Percentiles rank a stretch among this genome's conserved stretches.
Conservation (phyloP, 2,888 invertebrate species). For the Autographa pulchrina region DNA sequence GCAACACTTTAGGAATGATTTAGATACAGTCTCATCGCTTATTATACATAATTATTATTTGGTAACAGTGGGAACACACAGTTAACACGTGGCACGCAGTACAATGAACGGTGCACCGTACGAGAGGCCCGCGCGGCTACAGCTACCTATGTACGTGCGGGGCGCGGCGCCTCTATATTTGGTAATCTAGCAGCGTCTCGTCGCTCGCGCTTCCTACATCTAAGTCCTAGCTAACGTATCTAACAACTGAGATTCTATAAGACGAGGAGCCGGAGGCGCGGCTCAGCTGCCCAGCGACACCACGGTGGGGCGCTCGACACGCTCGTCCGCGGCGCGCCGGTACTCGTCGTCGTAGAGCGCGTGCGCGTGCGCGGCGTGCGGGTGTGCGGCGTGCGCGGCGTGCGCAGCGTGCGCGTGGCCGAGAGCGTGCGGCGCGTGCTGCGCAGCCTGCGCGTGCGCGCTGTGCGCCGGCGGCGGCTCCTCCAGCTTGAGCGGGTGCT, state of each 20-base stretch:
- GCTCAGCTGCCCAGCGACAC: slow-evolving; percentile 87
- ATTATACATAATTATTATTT: slow-evolving; percentile 68
- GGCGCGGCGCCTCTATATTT: slow-evolving; percentile 61
- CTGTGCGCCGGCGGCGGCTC: slow-evolving; percentile 73
- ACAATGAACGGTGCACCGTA: slow-evolving; percentile 24
- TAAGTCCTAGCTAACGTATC: slow-evolving; percentile 59
- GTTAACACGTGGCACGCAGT: slow-evolving; percentile 44
- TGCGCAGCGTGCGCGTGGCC: slow-evolving; percentile 69
- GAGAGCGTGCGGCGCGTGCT: slow-evolving; percentile 44
- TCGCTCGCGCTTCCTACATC: slow-evolving; percentile 57
- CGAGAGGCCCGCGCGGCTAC: slow-evolving; percentile 17
- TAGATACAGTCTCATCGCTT: slow-evolving; percentile 73
- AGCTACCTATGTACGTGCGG: slow-evolving; percentile 34
- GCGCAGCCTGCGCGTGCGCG: slow-evolving; percentile 62
- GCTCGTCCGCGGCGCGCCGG: slow-evolving; percentile 69
- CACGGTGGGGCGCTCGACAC: slow-evolving; percentile 86
- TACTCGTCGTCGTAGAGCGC: slow-evolving; percentile 51
- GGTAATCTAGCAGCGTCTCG: slow-evolving; percentile 74
- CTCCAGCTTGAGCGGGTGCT: slow-evolving; percentile 78
- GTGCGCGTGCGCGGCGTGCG: slow-evolving; percentile 60
- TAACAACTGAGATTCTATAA: slow-evolving; percentile 81
- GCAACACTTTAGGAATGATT: slow-evolving; percentile 69
- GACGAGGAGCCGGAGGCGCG: slow-evolving; percentile 49
- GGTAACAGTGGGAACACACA: slow-evolving; percentile 68
- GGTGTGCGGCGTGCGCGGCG: slow-evolving; percentile 65